Evolutionary conservation across 92 coral and sea anemone species (phyloP).

Genomic region (Palythoa caribaeorum): DNA sequence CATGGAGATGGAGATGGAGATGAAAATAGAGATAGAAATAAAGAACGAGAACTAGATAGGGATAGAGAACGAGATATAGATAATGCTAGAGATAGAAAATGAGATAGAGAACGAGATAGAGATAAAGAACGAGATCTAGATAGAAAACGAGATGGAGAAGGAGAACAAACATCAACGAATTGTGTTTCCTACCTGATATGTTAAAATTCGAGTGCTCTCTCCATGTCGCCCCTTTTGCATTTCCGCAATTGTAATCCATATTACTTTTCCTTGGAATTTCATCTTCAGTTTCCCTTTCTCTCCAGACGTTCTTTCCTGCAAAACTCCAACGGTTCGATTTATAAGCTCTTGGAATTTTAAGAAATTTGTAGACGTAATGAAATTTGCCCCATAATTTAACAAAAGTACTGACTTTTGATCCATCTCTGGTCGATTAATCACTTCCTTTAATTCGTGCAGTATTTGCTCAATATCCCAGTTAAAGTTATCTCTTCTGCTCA

Average conservation of each 20-base stretch:
- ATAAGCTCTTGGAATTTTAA: conserved; percentile 75
- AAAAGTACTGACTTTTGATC: conserved; percentile 75
- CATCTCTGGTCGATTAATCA: conserved; percentile 78
- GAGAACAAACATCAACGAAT: too few species aligned
- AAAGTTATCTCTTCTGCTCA: conserved; percentile 20
- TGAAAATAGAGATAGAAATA: too few species aligned
- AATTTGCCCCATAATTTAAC: conserved; percentile 87
- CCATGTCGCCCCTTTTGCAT: conserved; percentile 68
- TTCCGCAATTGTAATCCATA: conserved; percentile 88
- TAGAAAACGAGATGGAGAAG: too few species aligned
- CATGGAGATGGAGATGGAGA: too few species aligned
- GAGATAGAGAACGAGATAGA: too few species aligned
- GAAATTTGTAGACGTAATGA: conserved; percentile 72
- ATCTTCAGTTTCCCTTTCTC: conserved; percentile 38
- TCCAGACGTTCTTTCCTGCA: conserved; percentile 44
- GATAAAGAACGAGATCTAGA: too few species aligned
- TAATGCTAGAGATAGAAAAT: too few species aligned
- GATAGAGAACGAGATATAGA: too few species aligned
- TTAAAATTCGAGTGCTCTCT: conserved; percentile 75
- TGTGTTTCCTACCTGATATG: conserved; percentile 69
- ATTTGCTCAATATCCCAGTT: conserved; percentile 40
- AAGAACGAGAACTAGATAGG: too few species aligned
- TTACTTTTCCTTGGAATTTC: conserved; percentile 73
- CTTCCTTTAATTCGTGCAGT: conserved; percentile 52
- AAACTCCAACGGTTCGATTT: conserved; percentile 64